phyloP scores from a whole-genome alignment of 2,113 vertebrate genomes.

The Pseudonaja textilis region DNA sequence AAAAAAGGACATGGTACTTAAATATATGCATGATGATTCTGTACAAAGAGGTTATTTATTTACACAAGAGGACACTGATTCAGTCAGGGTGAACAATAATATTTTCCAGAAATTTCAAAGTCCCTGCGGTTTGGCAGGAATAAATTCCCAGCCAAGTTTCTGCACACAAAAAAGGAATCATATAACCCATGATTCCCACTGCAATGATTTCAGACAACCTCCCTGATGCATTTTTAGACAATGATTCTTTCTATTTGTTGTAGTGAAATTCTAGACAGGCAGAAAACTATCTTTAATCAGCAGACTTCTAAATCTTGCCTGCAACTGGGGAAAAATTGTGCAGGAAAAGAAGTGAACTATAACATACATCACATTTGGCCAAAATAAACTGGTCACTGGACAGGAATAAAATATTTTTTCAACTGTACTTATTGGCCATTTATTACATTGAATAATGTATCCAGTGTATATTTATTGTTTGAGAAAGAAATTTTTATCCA shows the following conservation, averaged over 20 bases:
- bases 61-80: not conserved
- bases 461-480: slow-evolving; percentile 17
- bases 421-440: slow-evolving; percentile 15
- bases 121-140: not conserved
- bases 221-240: not conserved
- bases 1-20: not conserved
- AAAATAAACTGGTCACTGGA: slow-evolving; percentile 23
- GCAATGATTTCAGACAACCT: not conserved
- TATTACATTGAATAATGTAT: slow-evolving; percentile 21
- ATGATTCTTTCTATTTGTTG: not conserved
- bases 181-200: slow-evolving; percentile 1
- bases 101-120: slow-evolving; percentile 14
- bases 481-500: not conserved
- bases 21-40: slow-evolving; percentile 1
- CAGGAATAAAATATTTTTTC: slow-evolving; percentile 28
- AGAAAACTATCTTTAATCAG: not conserved
- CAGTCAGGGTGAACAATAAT: slow-evolving; percentile 8
- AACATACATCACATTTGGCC: slow-evolving; percentile 12
- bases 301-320: slow-evolving; percentile 1
- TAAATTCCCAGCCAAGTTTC: not conserved
- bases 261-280: not conserved
- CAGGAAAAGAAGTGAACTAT: not conserved
- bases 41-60: slow-evolving; percentile 14
- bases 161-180: not conserved
- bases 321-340: not conserved